Conservation (phyloP, 2,113 vertebrate species). For the Anser brachyrhynchus region DNA sequence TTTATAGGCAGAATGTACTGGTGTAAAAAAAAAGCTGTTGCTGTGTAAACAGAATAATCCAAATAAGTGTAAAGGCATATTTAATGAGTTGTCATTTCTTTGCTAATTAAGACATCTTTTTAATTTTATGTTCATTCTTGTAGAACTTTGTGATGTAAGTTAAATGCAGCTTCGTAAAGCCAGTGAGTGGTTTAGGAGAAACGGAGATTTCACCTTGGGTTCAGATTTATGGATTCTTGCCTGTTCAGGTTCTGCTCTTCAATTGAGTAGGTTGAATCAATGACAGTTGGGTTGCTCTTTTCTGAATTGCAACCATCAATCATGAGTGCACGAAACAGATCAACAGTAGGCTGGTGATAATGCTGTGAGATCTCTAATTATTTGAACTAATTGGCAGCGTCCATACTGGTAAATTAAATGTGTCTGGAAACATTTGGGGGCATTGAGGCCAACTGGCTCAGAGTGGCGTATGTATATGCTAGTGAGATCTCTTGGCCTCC, state of each 20-base stretch:
- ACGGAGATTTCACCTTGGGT: neutral
- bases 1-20: neutral
- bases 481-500: neutral
- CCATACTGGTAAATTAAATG: neutral
- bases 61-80: neutral
- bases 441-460: neutral
- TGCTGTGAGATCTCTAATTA: neutral
- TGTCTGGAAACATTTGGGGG: neutral
- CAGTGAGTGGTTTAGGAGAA: neutral
- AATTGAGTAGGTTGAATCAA: neutral
- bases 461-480: neutral
- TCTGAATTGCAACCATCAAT: neutral
- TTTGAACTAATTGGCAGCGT: neutral
- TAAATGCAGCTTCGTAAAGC: neutral
- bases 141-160: neutral
- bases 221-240: neutral
- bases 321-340: neutral
- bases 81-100: neutral
- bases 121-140: neutral
- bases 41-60: neutral
- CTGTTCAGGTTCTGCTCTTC: neutral
- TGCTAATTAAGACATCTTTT: neutral
- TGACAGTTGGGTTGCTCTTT: neutral
- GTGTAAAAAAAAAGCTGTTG: neutral
- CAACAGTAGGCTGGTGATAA: neutral